Percentiles rank a stretch among this genome's conserved stretches.
Conservation (phyloP, 1,140 invertebrate genomes). For the Euura saliciscinereae region DNA sequence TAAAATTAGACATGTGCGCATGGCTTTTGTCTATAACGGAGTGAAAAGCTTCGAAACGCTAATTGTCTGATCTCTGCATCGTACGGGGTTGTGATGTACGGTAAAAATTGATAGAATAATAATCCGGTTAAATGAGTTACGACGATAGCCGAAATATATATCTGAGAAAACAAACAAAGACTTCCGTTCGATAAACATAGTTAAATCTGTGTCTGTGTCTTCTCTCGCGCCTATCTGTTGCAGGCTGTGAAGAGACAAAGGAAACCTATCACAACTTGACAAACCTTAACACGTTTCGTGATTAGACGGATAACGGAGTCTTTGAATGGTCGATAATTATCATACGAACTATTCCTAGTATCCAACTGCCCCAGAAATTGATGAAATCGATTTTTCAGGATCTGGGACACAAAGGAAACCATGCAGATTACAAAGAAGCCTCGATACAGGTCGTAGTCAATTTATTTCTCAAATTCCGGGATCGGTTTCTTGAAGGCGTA, state of each 20-base stretch:
- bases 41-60: not conserved
- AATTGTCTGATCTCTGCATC: not conserved
- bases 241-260: not conserved
- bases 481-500: not conserved
- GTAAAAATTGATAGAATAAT: not conserved
- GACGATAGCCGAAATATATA: not conserved
- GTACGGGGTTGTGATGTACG: not conserved
- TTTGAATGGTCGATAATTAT: too few species aligned
- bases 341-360: too few species aligned
- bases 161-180: conserved; percentile 3
- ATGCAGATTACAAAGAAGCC: too few species aligned
- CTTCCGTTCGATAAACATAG: not conserved
- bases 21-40: not conserved
- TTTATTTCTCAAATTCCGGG: not conserved
- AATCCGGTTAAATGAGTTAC: not conserved
- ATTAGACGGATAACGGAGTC: too few species aligned
- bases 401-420: too few species aligned
- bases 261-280: not conserved
- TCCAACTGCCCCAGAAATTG: too few species aligned
- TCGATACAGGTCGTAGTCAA: not conserved
- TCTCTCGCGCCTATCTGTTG: not conserved
- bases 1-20: too few species aligned
- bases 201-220: not conserved
- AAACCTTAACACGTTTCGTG: too few species aligned
- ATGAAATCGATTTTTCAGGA: too few species aligned